A percentile compares a stretch with the other conserved stretches of the same genome.
These are phyloP conservation scores for Eurytoma adleriae DNA, from an alignment of 2,888 invertebrate genomes.

Conservation along the genomic window DNA sequence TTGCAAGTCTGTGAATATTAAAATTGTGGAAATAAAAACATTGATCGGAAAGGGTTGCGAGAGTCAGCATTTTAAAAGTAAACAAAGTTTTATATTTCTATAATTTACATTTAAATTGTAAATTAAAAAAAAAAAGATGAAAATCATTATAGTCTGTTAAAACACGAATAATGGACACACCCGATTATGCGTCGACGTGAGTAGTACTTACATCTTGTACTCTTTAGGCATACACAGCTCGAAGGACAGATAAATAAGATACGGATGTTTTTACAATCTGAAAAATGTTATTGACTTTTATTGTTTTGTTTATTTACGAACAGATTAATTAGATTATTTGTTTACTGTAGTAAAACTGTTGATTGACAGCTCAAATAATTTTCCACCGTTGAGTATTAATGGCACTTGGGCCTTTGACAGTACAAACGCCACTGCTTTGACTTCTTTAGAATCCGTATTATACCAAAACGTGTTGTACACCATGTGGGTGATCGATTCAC, in stretches of 20 bases:
- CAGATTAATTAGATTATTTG: not conserved
- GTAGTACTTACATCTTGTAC: too few species aligned
- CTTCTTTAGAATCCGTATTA: slow-evolving; percentile 11
- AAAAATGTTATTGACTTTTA: slow-evolving; percentile 20
- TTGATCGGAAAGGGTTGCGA: too few species aligned
- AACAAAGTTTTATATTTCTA: too few species aligned
- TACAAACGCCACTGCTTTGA: slow-evolving; percentile 1
- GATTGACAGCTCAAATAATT: slow-evolving; percentile 20
- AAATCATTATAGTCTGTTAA: too few species aligned
- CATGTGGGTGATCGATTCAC: slow-evolving; percentile 1
- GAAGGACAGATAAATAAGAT: slow-evolving; percentile 56
- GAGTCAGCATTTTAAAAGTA: too few species aligned
- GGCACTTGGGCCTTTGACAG: slow-evolving; percentile 30
- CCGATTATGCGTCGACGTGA: too few species aligned
- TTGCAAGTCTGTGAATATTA: too few species aligned
- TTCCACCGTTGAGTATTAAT: slow-evolving; percentile 33
- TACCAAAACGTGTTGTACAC: slow-evolving; percentile 43
- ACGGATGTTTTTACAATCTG: slow-evolving; percentile 56
- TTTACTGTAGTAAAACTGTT: slow-evolving; percentile 27
- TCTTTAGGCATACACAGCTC: slow-evolving; percentile 14
- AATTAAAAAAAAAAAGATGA: too few species aligned
- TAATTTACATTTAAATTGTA: too few species aligned
- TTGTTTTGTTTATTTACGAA: not conserved
- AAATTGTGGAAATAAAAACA: too few species aligned
- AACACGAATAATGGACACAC: too few species aligned